Percentiles rank a stretch among this genome's conserved stretches.
phyloP scores from a whole-genome alignment of 2,113 vertebrate species.

The Geothlypis trichas region DNA sequence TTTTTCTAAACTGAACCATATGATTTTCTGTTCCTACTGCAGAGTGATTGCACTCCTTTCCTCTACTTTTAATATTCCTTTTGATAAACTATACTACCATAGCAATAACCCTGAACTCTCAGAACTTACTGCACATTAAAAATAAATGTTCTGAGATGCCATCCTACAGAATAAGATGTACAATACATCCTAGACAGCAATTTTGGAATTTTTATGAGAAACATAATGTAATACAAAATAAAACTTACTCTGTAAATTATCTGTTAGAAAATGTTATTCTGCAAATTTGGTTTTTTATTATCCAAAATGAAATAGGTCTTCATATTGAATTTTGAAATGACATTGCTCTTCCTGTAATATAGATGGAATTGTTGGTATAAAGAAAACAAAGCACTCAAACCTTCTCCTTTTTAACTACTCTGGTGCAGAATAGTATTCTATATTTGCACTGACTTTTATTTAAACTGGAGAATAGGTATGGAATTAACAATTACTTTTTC shows the following conservation, averaged over 20 bases:
- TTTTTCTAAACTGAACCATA: slow-evolving; percentile 30
- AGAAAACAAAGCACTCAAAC: not conserved
- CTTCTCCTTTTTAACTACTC: not conserved
- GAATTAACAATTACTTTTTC: slow-evolving; percentile 18
- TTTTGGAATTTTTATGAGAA: slow-evolving; percentile 46
- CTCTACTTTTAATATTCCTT: slow-evolving; percentile 45
- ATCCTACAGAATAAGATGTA: not conserved
- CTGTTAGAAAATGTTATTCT: slow-evolving; percentile 42
- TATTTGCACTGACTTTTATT: not conserved
- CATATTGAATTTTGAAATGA: slow-evolving; percentile 34
- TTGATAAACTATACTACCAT: slow-evolving; percentile 29
- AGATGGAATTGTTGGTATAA: slow-evolving; percentile 11
- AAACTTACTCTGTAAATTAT: slow-evolving; percentile 27
- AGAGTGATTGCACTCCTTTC: not conserved
- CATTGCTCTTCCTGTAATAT: slow-evolving; percentile 33
- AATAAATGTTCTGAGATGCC: slow-evolving; percentile 12
- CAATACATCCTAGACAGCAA: not conserved
- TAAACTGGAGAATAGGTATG: not conserved
- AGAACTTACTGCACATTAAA: not conserved
- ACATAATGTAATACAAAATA: slow-evolving; percentile 38
- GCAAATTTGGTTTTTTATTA: slow-evolving; percentile 53
- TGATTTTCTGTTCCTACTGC: slow-evolving; percentile 14
- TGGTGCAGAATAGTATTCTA: not conserved
- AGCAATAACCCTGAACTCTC: slow-evolving; percentile 38
- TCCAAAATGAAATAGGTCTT: slow-evolving; percentile 36